Evolutionary conservation across 2,113 vertebrate species (phyloP).

Genomic region (Okapia johnstoni): DNA sequence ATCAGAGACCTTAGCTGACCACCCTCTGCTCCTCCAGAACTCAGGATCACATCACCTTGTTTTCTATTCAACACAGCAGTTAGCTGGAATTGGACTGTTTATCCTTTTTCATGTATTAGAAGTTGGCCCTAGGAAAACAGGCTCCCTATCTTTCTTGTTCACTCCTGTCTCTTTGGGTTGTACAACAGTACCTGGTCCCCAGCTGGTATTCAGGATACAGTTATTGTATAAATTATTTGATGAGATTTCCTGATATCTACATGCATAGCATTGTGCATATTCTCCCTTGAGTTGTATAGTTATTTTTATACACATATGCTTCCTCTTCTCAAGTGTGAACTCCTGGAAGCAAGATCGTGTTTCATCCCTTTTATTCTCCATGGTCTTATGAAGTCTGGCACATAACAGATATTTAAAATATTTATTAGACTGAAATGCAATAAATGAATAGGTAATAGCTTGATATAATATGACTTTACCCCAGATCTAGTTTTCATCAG

Average conservation of each 20-base stretch:
- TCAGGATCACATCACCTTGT: neutral
- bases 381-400: slow-evolving; percentile 25
- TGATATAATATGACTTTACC: neutral
- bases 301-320: slow-evolving; percentile 45
- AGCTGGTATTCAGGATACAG: neutral
- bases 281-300: slow-evolving; percentile 31
- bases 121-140: neutral
- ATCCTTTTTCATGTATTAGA: neutral
- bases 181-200: neutral
- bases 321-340: slow-evolving; percentile 42
- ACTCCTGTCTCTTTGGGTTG: neutral
- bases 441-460: neutral
- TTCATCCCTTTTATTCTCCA: slow-evolving; percentile 38
- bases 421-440: slow-evolving; percentile 29
- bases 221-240: neutral
- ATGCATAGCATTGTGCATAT: neutral
- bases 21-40: neutral
- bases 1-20: neutral
- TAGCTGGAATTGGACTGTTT: neutral
- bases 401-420: slow-evolving; percentile 1
- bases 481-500: neutral
- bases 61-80: neutral
- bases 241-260: neutral
- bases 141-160: neutral
- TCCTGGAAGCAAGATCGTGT: neutral